A percentile compares a stretch with the other conserved stretches of the same genome.
phyloP scores from a whole-genome alignment of 2,113 vertebrate species.

The Lamprotornis superbus region DNA sequence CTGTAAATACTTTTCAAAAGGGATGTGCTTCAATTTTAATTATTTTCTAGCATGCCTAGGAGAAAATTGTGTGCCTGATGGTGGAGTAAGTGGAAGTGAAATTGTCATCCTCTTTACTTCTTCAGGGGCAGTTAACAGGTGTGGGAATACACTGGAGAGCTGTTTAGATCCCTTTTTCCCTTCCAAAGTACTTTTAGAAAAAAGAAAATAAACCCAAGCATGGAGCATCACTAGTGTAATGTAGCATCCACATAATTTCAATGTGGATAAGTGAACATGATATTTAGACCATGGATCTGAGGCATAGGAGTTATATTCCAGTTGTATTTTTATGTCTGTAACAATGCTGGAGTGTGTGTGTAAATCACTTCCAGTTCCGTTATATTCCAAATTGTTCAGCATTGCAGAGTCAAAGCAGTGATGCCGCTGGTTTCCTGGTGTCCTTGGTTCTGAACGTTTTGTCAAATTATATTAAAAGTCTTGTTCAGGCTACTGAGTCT shows the following conservation, averaged over 20 bases:
- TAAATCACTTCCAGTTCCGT: neutral
- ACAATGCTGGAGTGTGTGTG: neutral
- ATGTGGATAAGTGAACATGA: neutral
- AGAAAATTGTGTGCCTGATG: neutral
- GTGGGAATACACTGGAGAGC: neutral
- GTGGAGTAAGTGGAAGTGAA: neutral
- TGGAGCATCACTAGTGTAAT: accelerated
- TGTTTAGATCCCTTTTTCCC: neutral
- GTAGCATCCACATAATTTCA: neutral
- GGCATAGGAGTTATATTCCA: neutral
- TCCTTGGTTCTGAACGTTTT: neutral
- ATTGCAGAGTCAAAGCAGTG: neutral
- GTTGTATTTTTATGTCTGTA: neutral
- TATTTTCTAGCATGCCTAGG: neutral
- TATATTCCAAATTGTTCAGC: neutral
- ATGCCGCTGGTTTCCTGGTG: neutral
- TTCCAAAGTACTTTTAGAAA: neutral
- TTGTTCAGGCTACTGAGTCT: neutral
- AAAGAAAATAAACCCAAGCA: neutral
- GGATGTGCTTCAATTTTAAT: neutral
- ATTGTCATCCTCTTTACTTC: neutral
- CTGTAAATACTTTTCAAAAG: neutral
- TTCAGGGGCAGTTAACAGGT: neutral
- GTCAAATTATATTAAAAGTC: neutral
- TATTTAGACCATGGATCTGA: neutral